These are phyloP conservation scores for Grammomys surdaster DNA, from an alignment of 2,113 vertebrate genomes.

Conservation along the genomic window DNA sequence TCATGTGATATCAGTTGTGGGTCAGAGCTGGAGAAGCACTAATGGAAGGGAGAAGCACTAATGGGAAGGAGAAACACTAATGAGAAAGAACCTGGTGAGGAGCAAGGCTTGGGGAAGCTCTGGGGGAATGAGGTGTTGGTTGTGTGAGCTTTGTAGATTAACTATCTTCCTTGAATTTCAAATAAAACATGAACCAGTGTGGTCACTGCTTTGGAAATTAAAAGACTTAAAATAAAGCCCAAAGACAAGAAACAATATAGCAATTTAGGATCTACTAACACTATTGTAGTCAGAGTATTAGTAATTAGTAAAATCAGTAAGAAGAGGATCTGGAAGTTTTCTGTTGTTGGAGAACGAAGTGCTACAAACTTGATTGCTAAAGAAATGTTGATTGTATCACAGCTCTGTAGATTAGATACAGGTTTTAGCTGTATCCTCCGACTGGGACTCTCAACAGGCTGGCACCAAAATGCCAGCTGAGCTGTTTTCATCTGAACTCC, in stretches of 20 bases:
- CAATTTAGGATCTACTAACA: background rate
- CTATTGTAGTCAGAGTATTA: background rate
- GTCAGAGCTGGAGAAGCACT: background rate
- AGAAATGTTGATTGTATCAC: conserved; percentile 30
- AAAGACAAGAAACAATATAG: background rate
- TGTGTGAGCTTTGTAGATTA: rapidly evolving
- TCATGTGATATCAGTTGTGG: background rate
- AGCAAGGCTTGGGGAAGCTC: background rate
- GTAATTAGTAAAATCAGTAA: conserved; percentile 42
- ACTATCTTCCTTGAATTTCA: background rate
- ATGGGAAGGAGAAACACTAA: background rate
- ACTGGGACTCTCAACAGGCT: background rate
- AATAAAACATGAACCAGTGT: background rate
- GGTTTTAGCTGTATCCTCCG: background rate
- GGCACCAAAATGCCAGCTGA: background rate
- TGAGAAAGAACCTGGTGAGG: background rate
- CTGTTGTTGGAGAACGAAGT: background rate
- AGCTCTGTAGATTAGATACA: background rate
- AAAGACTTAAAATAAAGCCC: conserved; percentile 15
- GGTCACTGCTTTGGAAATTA: background rate
- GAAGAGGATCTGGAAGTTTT: background rate
- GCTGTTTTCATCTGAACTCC: background rate
- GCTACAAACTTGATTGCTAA: background rate
- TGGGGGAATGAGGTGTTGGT: background rate
- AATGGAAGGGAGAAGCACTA: background rate